Evolutionary conservation across 2,113 vertebrate genomes (phyloP).

Genomic region (Psittacula cyanocephala): DNA sequence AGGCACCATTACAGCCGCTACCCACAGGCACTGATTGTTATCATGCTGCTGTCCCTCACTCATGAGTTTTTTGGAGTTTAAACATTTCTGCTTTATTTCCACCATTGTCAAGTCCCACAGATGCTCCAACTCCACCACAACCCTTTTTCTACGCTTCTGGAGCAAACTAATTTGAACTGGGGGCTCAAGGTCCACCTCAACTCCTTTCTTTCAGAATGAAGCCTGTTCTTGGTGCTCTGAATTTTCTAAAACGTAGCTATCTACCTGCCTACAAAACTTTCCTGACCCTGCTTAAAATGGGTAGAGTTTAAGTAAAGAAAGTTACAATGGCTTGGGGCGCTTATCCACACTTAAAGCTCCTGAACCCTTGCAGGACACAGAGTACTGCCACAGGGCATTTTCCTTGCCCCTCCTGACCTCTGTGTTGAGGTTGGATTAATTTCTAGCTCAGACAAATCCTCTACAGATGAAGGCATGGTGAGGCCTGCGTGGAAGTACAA

Average conservation of each 20-base stretch:
- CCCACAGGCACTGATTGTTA: neutral
- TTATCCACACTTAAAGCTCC: neutral
- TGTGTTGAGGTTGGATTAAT: neutral
- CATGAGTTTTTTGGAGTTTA: neutral
- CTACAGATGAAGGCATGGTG: neutral
- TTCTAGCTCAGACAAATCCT: neutral
- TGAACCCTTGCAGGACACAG: neutral
- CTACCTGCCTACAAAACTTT: neutral
- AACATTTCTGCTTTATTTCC: neutral
- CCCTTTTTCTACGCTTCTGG: rapidly evolving
- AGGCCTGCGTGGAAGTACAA: neutral
- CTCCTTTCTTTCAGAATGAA: neutral
- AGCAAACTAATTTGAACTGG: neutral
- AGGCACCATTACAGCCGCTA: neutral
- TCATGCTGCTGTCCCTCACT: neutral
- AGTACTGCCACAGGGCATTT: neutral
- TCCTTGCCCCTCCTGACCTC: neutral
- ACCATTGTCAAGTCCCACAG: neutral
- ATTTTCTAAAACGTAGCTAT: neutral
- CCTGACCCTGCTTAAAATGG: neutral
- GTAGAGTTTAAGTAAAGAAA: neutral
- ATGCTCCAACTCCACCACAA: neutral
- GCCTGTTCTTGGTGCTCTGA: neutral
- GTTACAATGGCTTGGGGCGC: neutral
- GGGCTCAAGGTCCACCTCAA: neutral